These are phyloP conservation scores for Cathartes aura DNA, from an alignment of 2,113 vertebrate species.

Conservation along the genomic window DNA sequence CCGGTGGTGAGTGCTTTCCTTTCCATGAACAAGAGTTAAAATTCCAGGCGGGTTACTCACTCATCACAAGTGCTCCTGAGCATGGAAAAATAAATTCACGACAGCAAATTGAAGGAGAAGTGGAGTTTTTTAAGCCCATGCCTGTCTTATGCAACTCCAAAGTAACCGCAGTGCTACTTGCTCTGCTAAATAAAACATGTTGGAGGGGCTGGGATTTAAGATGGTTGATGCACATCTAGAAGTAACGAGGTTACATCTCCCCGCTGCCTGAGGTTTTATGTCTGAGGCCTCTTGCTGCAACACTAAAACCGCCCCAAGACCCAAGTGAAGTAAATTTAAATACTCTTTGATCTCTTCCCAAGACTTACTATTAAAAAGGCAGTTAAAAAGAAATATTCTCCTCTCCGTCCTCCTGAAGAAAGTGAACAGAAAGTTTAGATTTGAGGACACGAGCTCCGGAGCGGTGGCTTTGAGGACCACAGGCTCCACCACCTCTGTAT, in stretches of 20 bases:
- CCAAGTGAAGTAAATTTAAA: not conserved
- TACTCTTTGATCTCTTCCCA: not conserved
- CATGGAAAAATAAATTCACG: not conserved
- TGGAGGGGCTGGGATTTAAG: not conserved
- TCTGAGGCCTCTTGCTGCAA: not conserved
- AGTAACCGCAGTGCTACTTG: fast-evolving
- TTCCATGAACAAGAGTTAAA: not conserved
- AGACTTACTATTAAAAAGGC: not conserved
- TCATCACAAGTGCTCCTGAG: not conserved
- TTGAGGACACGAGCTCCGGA: fast-evolving
- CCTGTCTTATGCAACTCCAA: not conserved
- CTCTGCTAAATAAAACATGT: fast-evolving
- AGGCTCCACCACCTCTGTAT: fast-evolving
- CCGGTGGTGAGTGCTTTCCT: not conserved
- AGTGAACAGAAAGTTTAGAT: fast-evolving
- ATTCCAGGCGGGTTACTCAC: not conserved
- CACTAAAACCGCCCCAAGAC: not conserved
- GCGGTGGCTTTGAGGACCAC: not conserved
- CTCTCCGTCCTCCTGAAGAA: no score
- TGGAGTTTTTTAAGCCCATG: not conserved
- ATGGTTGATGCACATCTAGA: no score
- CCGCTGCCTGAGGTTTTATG: fast-evolving
- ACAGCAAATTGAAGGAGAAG: not conserved
- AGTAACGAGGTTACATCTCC: not conserved
- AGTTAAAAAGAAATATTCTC: no score